phyloP scores from a whole-genome alignment of 1,140 invertebrate genomes.

The Drosophila parabipectinata region DNA sequence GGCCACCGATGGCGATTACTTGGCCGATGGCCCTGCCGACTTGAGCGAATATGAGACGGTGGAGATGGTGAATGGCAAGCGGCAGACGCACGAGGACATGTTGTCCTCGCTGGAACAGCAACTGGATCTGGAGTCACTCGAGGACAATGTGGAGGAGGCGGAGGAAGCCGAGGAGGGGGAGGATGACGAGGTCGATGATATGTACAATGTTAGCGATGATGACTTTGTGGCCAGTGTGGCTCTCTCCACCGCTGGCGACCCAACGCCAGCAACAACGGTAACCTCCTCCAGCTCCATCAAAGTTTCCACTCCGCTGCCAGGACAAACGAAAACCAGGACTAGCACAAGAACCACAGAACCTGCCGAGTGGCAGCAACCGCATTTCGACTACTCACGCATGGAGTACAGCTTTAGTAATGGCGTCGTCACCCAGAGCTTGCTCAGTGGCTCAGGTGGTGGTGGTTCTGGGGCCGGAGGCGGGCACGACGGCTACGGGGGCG shows the following conservation, averaged over 20 bases:
- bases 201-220: constrained; percentile 74
- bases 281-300: constrained; percentile 6
- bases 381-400: constrained; percentile 83
- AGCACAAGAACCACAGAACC: constrained; percentile 9
- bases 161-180: constrained; percentile 55
- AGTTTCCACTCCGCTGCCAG: background rate
- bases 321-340: background rate
- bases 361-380: constrained; percentile 70
- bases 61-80: constrained; percentile 33
- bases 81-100: constrained; percentile 56
- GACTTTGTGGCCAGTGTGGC: constrained; percentile 73
- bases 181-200: constrained; percentile 54
- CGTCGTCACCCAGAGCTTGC: constrained; percentile 74
- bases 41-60: constrained; percentile 59
- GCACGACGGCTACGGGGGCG: constrained; percentile 52
- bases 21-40: constrained; percentile 63
- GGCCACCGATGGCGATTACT: constrained; percentile 55
- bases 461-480: constrained; percentile 21
- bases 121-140: constrained; percentile 64
- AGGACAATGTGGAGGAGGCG: constrained; percentile 57
- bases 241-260: constrained; percentile 51
- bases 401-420: constrained; percentile 82
- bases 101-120: constrained; percentile 62
- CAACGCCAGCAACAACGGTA: constrained; percentile 31
- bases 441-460: constrained; percentile 42